Percentiles rank a stretch among this genome's conserved stretches.
These are phyloP conservation scores for Prunella himalayana DNA, from an alignment of 2,113 vertebrate species.

Conservation along the genomic window DNA sequence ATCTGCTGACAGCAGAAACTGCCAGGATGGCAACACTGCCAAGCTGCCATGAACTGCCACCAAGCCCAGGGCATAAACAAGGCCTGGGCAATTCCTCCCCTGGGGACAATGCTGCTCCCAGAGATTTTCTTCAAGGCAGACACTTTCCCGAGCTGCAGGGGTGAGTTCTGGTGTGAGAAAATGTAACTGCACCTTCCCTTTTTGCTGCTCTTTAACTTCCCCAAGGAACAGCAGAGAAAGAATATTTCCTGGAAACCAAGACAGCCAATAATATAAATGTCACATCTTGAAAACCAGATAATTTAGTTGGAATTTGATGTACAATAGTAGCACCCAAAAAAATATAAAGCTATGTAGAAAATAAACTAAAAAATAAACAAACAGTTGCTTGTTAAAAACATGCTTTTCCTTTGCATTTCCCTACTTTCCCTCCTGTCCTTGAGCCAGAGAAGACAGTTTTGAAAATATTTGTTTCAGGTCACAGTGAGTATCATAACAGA, in stretches of 20 bases:
- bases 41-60: background rate
- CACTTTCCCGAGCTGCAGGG: background rate
- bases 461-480: background rate
- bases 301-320: background rate
- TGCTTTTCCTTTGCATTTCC: background rate
- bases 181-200: background rate
- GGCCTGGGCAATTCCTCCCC: background rate
- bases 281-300: background rate
- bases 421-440: background rate
- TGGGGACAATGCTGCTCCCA: background rate
- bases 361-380: background rate
- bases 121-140: background rate
- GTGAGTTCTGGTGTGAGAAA: background rate
- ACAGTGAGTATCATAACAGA: background rate
- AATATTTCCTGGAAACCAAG: background rate
- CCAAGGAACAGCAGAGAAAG: background rate
- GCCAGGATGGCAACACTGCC: background rate
- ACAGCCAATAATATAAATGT: background rate
- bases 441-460: background rate
- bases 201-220: background rate
- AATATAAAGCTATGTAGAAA: background rate
- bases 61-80: background rate
- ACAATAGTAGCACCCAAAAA: accelerated
- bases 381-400: background rate
- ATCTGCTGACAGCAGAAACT: background rate